Evolutionary conservation across 2,113 vertebrate genomes (phyloP).

Genomic region (Archilochus colubris): DNA sequence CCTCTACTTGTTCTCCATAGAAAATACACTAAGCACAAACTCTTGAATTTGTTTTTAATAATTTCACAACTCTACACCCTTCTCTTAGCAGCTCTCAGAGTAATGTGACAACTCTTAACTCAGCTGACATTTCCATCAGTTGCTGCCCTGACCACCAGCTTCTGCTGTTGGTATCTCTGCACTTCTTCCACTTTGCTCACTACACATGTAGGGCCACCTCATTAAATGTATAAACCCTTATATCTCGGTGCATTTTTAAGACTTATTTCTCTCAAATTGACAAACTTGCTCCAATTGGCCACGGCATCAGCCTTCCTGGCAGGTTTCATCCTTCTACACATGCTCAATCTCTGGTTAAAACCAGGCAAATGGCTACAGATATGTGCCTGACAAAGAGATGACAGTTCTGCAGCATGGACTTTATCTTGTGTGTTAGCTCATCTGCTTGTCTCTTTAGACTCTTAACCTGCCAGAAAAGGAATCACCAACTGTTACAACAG

Average conservation of each 20-base stretch:
- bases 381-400: conserved; percentile 29
- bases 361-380: conserved; percentile 20
- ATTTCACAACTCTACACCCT: background rate
- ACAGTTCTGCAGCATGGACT: background rate
- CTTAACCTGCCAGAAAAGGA: conserved; percentile 36
- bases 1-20: background rate
- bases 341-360: background rate
- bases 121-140: background rate
- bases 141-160: background rate
- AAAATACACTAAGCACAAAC: background rate
- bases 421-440: conserved; percentile 11
- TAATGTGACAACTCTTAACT: background rate
- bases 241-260: background rate
- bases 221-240: background rate
- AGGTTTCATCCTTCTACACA: background rate
- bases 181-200: background rate
- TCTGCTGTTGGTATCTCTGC: fast-evolving
- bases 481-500: background rate
- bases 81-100: background rate
- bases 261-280: background rate
- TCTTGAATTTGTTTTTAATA: background rate
- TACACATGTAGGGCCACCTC: background rate
- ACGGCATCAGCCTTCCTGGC: background rate
- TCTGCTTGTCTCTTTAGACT: conserved; percentile 38
- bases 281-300: background rate